phyloP scores from a whole-genome alignment of 2,888 invertebrate genomes.

The Leistus spinibarbis region DNA sequence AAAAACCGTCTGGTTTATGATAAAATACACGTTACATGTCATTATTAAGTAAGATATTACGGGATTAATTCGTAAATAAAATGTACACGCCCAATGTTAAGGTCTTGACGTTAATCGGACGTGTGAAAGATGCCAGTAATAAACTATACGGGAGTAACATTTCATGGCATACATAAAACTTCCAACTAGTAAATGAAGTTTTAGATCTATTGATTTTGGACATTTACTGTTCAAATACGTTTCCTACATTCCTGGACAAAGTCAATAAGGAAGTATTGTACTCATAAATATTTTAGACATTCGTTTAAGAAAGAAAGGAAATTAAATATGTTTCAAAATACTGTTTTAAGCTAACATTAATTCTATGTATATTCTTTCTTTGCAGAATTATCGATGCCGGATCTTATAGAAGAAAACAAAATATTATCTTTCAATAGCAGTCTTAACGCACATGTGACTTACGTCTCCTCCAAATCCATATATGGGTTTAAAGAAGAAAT shows the following conservation, averaged over 20 bases:
- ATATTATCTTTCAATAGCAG: too few species aligned
- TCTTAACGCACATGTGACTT: too few species aligned
- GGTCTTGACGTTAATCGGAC: background rate
- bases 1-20: constrained; percentile 26
- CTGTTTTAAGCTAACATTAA: background rate
- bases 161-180: background rate
- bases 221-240: too few species aligned
- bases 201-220: too few species aligned
- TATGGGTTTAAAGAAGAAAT: too few species aligned
- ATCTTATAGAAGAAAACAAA: too few species aligned
- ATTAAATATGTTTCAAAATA: too few species aligned
- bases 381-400: background rate
- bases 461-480: too few species aligned
- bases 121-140: background rate
- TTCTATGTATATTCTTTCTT: background rate
- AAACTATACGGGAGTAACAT: background rate
- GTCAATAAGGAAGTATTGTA: too few species aligned
- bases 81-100: background rate
- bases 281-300: too few species aligned
- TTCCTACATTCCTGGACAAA: too few species aligned
- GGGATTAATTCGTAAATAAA: constrained; percentile 6
- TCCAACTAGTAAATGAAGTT: background rate
- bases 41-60: constrained; percentile 22
- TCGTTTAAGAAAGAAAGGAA: too few species aligned
- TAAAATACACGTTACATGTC: constrained; percentile 27